A percentile compares a stretch with the other conserved stretches of the same genome.
Conservation (phyloP, 2,888 invertebrate species). For the Leptogaster cylindrica region DNA sequence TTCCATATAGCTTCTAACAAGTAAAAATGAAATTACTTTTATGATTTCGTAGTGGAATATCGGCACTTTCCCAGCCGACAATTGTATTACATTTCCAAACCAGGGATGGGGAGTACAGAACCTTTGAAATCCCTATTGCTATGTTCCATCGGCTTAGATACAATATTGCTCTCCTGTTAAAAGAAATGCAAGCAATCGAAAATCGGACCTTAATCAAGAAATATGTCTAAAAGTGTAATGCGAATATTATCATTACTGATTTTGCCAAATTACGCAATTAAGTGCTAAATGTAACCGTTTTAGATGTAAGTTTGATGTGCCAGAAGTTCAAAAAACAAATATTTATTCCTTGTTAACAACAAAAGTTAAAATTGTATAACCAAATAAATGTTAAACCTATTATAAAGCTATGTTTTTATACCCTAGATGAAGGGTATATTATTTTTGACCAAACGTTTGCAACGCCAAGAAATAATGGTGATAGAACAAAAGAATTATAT, state of each 20-base stretch:
- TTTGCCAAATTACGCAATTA: constrained; percentile 26
- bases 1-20: neutral
- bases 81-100: constrained; percentile 64
- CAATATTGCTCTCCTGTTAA: constrained; percentile 63
- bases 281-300: constrained; percentile 16
- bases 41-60: constrained; percentile 56
- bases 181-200: constrained; percentile 64
- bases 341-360: constrained; percentile 5
- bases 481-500: too few species aligned
- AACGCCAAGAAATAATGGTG: too few species aligned
- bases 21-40: neutral
- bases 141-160: constrained; percentile 65
- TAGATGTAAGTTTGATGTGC: constrained; percentile 16
- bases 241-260: neutral
- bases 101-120: constrained; percentile 61
- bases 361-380: too few species aligned
- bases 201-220: constrained; percentile 62
- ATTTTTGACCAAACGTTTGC: too few species aligned
- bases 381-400: too few species aligned
- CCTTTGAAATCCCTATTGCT: constrained; percentile 63
- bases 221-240: constrained; percentile 47
- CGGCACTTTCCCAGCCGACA: constrained; percentile 62
- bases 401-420: too few species aligned
- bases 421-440: too few species aligned
- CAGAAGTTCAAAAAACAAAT: constrained; percentile 1